These are phyloP conservation scores for Ceratosolen solmsi DNA, from an alignment of 1,140 invertebrate species.

Conservation along the genomic window DNA sequence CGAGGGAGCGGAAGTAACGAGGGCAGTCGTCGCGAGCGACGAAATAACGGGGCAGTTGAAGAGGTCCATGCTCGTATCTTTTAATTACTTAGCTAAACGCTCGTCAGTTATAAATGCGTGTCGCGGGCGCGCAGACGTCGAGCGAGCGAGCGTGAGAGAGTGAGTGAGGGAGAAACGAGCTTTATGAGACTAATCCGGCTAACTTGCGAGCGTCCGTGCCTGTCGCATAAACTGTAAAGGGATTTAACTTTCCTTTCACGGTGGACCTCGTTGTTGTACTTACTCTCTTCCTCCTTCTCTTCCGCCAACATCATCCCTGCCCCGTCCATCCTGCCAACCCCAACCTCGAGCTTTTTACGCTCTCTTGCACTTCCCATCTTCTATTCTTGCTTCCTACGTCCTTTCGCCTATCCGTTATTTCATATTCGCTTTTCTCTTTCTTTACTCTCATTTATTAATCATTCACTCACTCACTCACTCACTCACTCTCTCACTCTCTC, in stretches of 20 bases:
- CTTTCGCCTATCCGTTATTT: no score
- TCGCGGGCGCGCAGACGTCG: not conserved
- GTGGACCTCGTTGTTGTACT: conserved; percentile 65
- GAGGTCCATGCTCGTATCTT: conserved; percentile 66
- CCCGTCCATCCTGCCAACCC: conserved; percentile 10
- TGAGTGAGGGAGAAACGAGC: conserved; percentile 52
- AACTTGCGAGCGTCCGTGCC: conserved; percentile 67
- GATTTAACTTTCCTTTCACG: conserved; percentile 72
- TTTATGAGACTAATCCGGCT: conserved; percentile 69
- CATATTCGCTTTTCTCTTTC: no score
- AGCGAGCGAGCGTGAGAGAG: conserved; percentile 43
- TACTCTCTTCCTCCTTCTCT: conserved; percentile 51
- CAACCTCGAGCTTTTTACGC: no score
- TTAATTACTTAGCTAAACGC: conserved; percentile 72
- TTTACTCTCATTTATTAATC: no score
- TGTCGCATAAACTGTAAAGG: conserved; percentile 71
- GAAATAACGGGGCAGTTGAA: conserved; percentile 34
- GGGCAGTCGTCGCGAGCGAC: not conserved
- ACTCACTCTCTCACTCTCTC: no score
- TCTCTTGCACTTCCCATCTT: not conserved
- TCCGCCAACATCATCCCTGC: conserved; percentile 45
- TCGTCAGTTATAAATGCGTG: conserved; percentile 68
- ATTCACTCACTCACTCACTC: no score
- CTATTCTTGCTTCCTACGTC: no score
- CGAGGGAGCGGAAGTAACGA: not conserved